These are phyloP conservation scores for Scaptomyza polygonia DNA, from an alignment of 2,888 invertebrate genomes.

Conservation along the genomic window DNA sequence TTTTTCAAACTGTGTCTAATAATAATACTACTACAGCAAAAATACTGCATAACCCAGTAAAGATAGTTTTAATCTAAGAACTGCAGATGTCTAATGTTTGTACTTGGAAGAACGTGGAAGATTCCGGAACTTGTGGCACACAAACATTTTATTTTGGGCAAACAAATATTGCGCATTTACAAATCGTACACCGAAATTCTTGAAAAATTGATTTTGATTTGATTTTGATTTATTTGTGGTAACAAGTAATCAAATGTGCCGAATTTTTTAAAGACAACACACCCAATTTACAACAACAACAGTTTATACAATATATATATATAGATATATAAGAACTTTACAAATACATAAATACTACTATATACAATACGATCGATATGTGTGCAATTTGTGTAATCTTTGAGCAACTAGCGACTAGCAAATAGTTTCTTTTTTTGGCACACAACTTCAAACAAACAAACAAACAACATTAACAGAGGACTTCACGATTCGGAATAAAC, in stretches of 20 bases:
- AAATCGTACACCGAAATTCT: slow-evolving; percentile 47
- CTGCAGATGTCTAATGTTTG: background rate
- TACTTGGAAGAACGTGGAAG: background rate
- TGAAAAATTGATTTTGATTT: background rate
- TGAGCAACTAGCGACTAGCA: slow-evolving; percentile 55
- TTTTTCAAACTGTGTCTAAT: background rate
- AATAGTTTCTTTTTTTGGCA: slow-evolving; percentile 48
- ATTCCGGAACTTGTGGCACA: background rate
- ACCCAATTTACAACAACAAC: slow-evolving; percentile 77
- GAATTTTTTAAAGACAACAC: slow-evolving; percentile 53
- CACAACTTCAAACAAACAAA: slow-evolving; percentile 33
- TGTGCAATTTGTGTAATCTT: slow-evolving; percentile 58
- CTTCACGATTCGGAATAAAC: slow-evolving; percentile 44
- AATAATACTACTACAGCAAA: too few species aligned
- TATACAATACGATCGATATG: slow-evolving; percentile 41
- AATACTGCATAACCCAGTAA: slow-evolving; percentile 4
- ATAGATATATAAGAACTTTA: slow-evolving; percentile 45
- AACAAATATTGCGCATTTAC: slow-evolving; percentile 27
- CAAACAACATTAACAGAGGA: slow-evolving; percentile 39
- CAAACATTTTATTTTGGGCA: slow-evolving; percentile 5
- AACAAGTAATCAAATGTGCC: slow-evolving; percentile 69
- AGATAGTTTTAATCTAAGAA: slow-evolving; percentile 2
- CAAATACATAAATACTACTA: slow-evolving; percentile 37
- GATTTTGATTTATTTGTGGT: slow-evolving; percentile 30
- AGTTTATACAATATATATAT: slow-evolving; percentile 56